phyloP scores from a whole-genome alignment of 2,888 invertebrate genomes.

The Catocala nupta region DNA sequence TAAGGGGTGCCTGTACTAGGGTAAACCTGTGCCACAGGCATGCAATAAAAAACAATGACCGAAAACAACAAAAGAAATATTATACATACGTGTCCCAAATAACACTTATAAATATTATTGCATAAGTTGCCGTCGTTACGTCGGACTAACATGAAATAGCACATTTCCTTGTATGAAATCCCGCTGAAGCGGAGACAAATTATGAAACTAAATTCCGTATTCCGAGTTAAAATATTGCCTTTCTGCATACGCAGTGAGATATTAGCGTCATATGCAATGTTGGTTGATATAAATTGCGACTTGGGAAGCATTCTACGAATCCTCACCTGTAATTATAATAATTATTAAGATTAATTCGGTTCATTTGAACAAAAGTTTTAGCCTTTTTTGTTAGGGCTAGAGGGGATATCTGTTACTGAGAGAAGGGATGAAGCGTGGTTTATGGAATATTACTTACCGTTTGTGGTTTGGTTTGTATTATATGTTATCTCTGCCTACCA shows the following conservation, averaged over 20 bases:
- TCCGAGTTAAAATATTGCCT: conserved; percentile 57
- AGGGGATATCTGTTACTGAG: too few species aligned
- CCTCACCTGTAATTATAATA: conserved; percentile 25
- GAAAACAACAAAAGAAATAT: too few species aligned
- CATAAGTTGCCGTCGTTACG: conserved; percentile 29
- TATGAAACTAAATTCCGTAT: conserved; percentile 60
- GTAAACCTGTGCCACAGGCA: too few species aligned
- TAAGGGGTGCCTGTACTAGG: too few species aligned
- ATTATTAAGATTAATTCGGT: conserved; percentile 24
- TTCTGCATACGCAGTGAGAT: conserved; percentile 61
- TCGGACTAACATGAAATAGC: conserved; percentile 40
- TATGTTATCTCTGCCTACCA: too few species aligned
- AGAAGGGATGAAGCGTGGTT: too few species aligned
- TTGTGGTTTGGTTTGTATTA: too few species aligned
- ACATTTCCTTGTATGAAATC: conserved; percentile 50
- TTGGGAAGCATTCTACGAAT: conserved; percentile 34
- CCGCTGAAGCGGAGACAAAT: conserved; percentile 57
- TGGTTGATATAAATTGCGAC: conserved; percentile 52
- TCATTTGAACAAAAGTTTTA: conserved; percentile 18
- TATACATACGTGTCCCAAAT: neutral
- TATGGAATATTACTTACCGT: too few species aligned
- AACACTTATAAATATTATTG: conserved; percentile 22
- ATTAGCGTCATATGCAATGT: conserved; percentile 59
- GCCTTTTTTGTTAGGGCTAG: neutral
- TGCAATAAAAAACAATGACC: too few species aligned